Conservation (phyloP, 2,113 vertebrate species). For the Galeopterus variegatus region DNA sequence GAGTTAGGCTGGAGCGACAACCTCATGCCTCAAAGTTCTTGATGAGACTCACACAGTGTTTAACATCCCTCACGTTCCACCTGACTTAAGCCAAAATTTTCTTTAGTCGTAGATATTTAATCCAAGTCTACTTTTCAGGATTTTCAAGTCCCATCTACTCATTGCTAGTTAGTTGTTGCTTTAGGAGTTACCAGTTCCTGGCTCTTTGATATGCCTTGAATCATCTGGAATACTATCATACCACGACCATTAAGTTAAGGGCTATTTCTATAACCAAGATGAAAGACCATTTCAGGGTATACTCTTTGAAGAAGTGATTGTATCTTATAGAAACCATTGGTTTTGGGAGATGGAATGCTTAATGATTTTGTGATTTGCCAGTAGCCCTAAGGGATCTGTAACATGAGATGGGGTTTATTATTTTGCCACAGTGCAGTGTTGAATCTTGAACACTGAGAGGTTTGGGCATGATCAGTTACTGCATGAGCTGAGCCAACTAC, state of each 20-base stretch:
- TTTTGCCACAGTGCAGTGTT: neutral
- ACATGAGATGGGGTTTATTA: neutral
- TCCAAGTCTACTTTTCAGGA: neutral
- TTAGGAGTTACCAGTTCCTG: neutral
- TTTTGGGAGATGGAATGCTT: neutral
- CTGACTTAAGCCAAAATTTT: neutral
- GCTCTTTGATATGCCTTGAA: neutral
- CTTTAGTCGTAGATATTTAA: neutral
- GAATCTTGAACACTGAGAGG: neutral
- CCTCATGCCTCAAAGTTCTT: neutral
- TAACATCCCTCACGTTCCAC: conserved; percentile 11
- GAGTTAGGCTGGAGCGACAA: conserved; percentile 44
- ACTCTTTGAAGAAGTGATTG: neutral
- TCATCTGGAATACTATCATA: neutral
- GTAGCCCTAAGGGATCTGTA: neutral
- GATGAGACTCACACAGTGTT: neutral
- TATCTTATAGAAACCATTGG: neutral
- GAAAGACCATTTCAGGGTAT: neutral
- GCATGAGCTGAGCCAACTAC: neutral
- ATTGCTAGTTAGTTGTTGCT: neutral
- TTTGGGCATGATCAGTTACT: neutral
- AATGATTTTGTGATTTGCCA: neutral
- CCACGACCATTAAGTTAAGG: neutral
- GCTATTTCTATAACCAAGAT: neutral
- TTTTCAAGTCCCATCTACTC: neutral